These are phyloP conservation scores for Pristiophorus japonicus DNA, from an alignment of 2,113 vertebrate genomes.

Conservation along the genomic window DNA sequence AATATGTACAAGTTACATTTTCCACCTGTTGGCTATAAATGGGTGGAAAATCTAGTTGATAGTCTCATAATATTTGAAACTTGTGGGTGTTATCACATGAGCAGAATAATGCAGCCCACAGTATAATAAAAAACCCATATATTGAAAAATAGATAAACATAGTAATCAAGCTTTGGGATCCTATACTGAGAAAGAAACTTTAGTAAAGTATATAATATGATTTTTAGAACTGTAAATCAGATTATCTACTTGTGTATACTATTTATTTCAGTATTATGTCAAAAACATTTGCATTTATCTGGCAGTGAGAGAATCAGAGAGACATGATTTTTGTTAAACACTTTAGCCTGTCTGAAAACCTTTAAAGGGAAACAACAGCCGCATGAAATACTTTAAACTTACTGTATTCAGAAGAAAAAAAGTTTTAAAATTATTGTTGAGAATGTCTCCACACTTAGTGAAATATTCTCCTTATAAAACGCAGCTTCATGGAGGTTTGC, in stretches of 20 bases:
- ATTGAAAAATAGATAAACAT: neutral
- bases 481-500: neutral
- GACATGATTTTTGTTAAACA: neutral
- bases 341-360: too few species aligned
- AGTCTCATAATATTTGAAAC: neutral
- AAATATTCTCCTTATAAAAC: neutral
- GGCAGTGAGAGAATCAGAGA: neutral
- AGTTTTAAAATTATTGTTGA: neutral
- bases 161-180: neutral
- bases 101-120: neutral
- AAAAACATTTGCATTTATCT: neutral
- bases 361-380: too few species aligned
- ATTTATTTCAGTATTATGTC: neutral
- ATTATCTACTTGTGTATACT: neutral
- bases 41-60: neutral
- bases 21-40: constrained; percentile 3
- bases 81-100: neutral
- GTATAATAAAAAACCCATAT: neutral
- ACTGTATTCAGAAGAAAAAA: neutral
- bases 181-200: neutral
- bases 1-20: neutral
- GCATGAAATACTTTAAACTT: neutral
- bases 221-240: neutral
- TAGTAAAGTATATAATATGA: neutral
- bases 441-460: neutral